These are phyloP conservation scores for Heliconius hewitsoni DNA, from an alignment of 1,140 invertebrate species.

Conservation along the genomic window DNA sequence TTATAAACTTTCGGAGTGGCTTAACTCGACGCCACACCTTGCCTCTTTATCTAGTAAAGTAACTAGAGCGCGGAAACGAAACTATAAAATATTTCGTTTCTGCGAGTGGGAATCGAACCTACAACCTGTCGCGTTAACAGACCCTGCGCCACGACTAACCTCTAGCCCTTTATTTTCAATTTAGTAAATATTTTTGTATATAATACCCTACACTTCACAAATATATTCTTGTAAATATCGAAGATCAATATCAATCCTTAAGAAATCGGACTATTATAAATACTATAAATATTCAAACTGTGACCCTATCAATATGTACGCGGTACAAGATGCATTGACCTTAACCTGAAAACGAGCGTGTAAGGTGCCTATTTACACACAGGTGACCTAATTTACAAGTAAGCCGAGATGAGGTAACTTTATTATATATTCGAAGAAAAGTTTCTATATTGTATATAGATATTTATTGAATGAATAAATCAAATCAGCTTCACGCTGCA, in stretches of 20 bases:
- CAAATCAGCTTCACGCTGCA: no score
- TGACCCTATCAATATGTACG: constrained; percentile 29
- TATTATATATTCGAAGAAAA: background rate
- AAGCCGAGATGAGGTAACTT: background rate
- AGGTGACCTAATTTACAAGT: constrained; percentile 33
- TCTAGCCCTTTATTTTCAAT: background rate
- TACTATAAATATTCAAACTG: constrained; percentile 5
- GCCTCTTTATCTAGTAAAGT: no score
- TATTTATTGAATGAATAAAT: no score
- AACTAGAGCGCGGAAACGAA: no score
- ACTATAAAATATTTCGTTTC: no score
- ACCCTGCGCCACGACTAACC: no score
- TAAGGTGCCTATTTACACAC: constrained; percentile 27
- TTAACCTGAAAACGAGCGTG: constrained; percentile 37
- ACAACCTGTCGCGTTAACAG: no score
- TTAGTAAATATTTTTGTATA: background rate
- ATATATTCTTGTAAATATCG: background rate
- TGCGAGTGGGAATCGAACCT: no score
- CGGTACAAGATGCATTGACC: constrained; percentile 31
- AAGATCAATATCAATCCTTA: background rate
- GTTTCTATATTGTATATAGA: background rate
- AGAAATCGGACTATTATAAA: background rate
- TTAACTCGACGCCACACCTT: no score
- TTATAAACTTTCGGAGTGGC: no score
- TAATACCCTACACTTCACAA: no score